Percentiles rank a stretch among this genome's conserved stretches.
These are phyloP conservation scores for Rattus norvegicus DNA, from an alignment of 2,113 vertebrate species.

Conservation along the genomic window GRCr8 NC_086020.1:23701001-23701500, in stretches of 20 bases:
- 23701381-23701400: neutral
- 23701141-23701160: neutral
- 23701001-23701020: neutral
- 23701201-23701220: slow-evolving; percentile 16
- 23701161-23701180: neutral
- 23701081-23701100: neutral
- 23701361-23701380: slow-evolving; percentile 12
- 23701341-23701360: neutral
- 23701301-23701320: slow-evolving; percentile 8
- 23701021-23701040: too few relatives aligned
- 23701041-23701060: neutral
- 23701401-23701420: neutral
- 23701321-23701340: neutral
- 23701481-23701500: neutral
- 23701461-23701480: neutral
- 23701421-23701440: neutral
- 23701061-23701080: neutral
- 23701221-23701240: neutral
- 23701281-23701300: neutral
- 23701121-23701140: neutral
- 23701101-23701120: neutral
- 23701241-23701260: slow-evolving; percentile 14
- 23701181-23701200: neutral
- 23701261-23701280: slow-evolving; percentile 28
- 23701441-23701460: neutral